phyloP scores from a whole-genome alignment of 2,888 invertebrate species.

The Papilio demoleus region DNA sequence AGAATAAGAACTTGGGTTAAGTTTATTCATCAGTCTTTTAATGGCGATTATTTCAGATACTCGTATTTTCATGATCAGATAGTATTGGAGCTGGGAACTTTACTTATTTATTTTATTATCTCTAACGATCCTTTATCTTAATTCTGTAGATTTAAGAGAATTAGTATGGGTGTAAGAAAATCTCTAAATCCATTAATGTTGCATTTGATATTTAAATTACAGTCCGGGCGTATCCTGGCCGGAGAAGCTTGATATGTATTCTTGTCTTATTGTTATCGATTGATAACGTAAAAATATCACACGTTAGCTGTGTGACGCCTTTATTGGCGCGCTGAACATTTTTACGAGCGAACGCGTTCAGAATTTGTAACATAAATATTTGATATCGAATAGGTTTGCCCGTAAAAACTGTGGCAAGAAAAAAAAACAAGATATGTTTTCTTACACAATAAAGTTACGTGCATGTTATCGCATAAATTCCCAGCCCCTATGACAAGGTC shows the following conservation, averaged over 20 bases:
- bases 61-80: too few species aligned
- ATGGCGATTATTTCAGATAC: too few species aligned
- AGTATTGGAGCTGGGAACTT: too few species aligned
- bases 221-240: too few species aligned
- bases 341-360: conserved; percentile 39
- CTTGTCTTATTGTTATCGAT: conserved; percentile 13
- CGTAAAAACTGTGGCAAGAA: conserved; percentile 32
- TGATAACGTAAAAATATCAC: conserved; percentile 26
- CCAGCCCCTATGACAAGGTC: not conserved
- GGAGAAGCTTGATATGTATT: not conserved
- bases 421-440: conserved; percentile 14
- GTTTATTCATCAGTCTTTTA: too few species aligned
- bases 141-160: too few species aligned
- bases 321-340: conserved; percentile 30
- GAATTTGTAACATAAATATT: conserved; percentile 39
- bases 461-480: not conserved
- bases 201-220: too few species aligned
- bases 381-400: conserved; percentile 33
- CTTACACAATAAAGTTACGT: not conserved
- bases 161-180: too few species aligned
- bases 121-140: too few species aligned
- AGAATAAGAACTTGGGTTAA: too few species aligned
- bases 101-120: too few species aligned
- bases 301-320: conserved; percentile 30
- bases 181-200: too few species aligned